phyloP scores from a whole-genome alignment of 2,113 vertebrate species.

The Girardinichthys multiradiatus region DNA sequence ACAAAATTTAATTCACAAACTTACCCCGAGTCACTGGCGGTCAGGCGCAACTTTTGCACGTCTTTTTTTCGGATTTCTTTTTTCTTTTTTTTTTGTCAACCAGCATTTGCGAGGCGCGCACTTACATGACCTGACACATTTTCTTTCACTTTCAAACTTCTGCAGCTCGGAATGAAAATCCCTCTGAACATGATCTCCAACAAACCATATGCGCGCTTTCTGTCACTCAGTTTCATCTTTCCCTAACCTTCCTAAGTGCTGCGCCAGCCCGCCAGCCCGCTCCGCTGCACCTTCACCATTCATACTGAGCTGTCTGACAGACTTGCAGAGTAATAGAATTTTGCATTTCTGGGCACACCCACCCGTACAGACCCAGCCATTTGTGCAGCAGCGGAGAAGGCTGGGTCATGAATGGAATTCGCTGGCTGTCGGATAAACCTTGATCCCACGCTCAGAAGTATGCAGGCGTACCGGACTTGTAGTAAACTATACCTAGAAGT shows the following conservation, averaged over 20 bases:
- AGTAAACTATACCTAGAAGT: not conserved
- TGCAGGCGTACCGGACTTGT: not conserved
- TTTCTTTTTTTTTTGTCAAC: slow-evolving; percentile 20
- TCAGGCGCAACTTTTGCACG: slow-evolving; percentile 32
- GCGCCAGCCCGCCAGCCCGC: not conserved
- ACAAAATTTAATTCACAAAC: slow-evolving; percentile 36
- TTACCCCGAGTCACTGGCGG: slow-evolving; percentile 55
- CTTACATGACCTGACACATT: slow-evolving; percentile 24
- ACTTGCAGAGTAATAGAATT: slow-evolving; percentile 42
- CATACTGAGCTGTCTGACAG: slow-evolving; percentile 46
- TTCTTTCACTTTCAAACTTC: slow-evolving; percentile 45
- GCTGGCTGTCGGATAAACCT: not conserved
- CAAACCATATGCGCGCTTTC: slow-evolving; percentile 1
- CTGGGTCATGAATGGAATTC: slow-evolving; percentile 47
- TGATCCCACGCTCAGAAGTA: not conserved
- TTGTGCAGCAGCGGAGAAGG: slow-evolving; percentile 6
- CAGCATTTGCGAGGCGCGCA: slow-evolving; percentile 21
- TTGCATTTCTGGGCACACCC: slow-evolving; percentile 67
- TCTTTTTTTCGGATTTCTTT: not conserved
- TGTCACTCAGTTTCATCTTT: not conserved
- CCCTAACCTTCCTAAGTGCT: slow-evolving; percentile 22
- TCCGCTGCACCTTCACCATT: slow-evolving; percentile 53
- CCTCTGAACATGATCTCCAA: slow-evolving; percentile 1
- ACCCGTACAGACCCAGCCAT: slow-evolving; percentile 45
- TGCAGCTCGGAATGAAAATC: slow-evolving; percentile 11